A percentile compares a stretch with the other conserved stretches of the same genome.
Conservation (phyloP, 2,888 invertebrate genomes). For the Pandemis corylana region DNA sequence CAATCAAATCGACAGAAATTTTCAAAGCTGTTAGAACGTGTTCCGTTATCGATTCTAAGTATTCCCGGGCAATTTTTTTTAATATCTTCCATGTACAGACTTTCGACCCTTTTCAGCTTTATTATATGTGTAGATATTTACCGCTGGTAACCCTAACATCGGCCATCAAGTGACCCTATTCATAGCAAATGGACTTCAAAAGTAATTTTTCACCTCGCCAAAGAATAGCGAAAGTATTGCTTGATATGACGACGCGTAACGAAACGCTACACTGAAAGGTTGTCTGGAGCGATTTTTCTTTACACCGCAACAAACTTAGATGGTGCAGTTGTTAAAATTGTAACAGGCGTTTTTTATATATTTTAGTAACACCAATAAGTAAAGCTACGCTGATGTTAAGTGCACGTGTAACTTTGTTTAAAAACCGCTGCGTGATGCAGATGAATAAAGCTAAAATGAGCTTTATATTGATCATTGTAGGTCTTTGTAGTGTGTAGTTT, state of each 20-base stretch:
- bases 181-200: slow-evolving; percentile 28
- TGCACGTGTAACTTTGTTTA: slow-evolving; percentile 18
- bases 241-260: slow-evolving; percentile 53
- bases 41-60: too few species aligned
- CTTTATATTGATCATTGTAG: background rate
- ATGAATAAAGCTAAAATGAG: background rate
- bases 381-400: background rate
- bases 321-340: slow-evolving; percentile 2
- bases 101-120: too few species aligned
- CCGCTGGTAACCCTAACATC: slow-evolving; percentile 13
- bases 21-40: too few species aligned
- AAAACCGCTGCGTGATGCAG: background rate
- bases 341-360: background rate
- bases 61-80: too few species aligned
- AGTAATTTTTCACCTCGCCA: slow-evolving; percentile 37
- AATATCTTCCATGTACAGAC: too few species aligned
- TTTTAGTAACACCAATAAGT: background rate
- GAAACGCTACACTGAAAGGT: slow-evolving; percentile 43
- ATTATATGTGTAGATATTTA: background rate
- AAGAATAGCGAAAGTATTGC: slow-evolving; percentile 66
- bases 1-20: too few species aligned
- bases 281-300: slow-evolving; percentile 61
- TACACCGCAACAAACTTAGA: slow-evolving; percentile 38
- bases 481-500: background rate
- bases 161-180: slow-evolving; percentile 23